Evolutionary conservation across 2,113 vertebrate genomes (phyloP).

Genomic region (Promerops cafer): DNA sequence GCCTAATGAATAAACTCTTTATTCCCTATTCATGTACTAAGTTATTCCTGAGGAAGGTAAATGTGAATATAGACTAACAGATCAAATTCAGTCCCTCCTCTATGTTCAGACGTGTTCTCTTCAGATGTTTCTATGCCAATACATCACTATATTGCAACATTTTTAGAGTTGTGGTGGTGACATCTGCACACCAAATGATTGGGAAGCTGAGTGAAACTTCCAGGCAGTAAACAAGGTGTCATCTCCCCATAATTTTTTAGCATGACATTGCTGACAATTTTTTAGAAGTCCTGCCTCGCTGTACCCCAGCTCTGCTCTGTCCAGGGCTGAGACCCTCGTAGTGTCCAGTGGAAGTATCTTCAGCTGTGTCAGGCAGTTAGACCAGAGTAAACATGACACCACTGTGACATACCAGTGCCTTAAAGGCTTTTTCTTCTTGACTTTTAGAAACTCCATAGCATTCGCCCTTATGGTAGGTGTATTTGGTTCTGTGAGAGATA

Average conservation of each 20-base stretch:
- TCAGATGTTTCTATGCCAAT: neutral
- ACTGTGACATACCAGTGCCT: neutral
- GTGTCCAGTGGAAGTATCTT: neutral
- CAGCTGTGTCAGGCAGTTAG: neutral
- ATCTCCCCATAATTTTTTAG: neutral
- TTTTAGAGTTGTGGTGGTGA: too few species aligned
- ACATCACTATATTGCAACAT: neutral
- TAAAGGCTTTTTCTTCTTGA: neutral
- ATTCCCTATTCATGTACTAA: neutral
- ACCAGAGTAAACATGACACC: neutral
- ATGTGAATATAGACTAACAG: neutral
- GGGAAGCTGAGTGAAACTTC: neutral
- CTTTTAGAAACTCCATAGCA: neutral
- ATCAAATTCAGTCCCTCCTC: neutral
- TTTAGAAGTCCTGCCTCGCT: neutral
- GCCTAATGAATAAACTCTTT: neutral
- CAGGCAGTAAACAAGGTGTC: neutral
- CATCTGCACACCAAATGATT: neutral
- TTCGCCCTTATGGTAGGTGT: neutral
- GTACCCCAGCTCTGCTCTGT: neutral
- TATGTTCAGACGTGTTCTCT: neutral
- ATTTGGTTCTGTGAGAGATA: neutral
- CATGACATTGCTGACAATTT: neutral
- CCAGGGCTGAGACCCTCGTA: rapidly evolving
- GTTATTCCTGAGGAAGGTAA: neutral